phyloP scores from a whole-genome alignment of 2,888 invertebrate species.

The Cephus runcator region DNA sequence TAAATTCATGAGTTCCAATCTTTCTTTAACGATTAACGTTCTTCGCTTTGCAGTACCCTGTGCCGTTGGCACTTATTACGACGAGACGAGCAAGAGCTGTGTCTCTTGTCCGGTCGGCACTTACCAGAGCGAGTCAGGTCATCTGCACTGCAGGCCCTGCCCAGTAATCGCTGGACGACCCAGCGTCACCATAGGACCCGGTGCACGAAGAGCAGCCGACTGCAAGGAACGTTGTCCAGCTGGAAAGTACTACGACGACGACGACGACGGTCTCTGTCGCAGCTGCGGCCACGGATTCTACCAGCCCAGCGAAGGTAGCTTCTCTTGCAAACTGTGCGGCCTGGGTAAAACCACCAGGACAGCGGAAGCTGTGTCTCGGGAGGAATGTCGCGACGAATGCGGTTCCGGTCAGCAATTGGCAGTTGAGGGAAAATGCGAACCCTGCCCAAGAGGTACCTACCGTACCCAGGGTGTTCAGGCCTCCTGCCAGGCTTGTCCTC shows the following conservation, averaged over 20 bases:
- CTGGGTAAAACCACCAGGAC: constrained; percentile 92
- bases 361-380: constrained; percentile 86
- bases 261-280: constrained; percentile 86
- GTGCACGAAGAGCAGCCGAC: constrained; percentile 88
- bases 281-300: constrained; percentile 95
- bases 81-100: constrained; percentile 81
- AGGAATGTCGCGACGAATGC: constrained; percentile 93
- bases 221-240: constrained; percentile 95
- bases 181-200: constrained; percentile 88
- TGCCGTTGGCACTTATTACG: constrained; percentile 89
- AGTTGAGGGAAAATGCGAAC: constrained; percentile 89
- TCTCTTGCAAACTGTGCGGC: constrained; percentile 88
- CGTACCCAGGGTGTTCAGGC: constrained; percentile 89
- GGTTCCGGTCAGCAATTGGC: constrained; percentile 86
- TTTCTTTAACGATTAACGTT: not conserved
- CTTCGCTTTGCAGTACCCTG: constrained; percentile 78
- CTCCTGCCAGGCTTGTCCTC: constrained; percentile 87
- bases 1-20: not conserved
- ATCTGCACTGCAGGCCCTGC: constrained; percentile 88
- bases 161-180: constrained; percentile 90
- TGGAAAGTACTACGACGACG: constrained; percentile 93
- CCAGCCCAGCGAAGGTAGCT: constrained; percentile 91
- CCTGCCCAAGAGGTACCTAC: constrained; percentile 90
- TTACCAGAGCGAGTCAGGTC: constrained; percentile 94
- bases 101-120: constrained; percentile 87